Evolutionary conservation across 2,888 invertebrate species (phyloP).

Genomic region (Scaptomyza parva): DNA sequence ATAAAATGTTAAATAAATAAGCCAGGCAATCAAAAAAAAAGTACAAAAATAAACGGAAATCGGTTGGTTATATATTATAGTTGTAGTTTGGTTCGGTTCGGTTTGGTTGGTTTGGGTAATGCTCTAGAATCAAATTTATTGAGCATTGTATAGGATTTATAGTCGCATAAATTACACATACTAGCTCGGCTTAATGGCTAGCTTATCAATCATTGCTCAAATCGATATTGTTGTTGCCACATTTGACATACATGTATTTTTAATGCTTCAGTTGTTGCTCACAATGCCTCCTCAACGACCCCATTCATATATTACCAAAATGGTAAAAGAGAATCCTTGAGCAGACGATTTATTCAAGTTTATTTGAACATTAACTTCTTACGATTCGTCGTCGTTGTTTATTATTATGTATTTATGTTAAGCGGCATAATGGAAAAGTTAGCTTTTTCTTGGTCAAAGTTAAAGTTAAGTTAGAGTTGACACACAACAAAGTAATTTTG

Average conservation of each 20-base stretch:
- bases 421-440: background rate
- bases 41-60: background rate
- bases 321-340: background rate
- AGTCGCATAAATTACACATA: slow-evolving; percentile 36
- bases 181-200: slow-evolving; percentile 11
- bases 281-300: slow-evolving; percentile 7
- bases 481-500: too few relatives aligned
- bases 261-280: slow-evolving; percentile 18
- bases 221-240: slow-evolving; percentile 30
- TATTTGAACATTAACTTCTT: slow-evolving; percentile 2
- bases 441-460: too few relatives aligned
- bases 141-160: slow-evolving; percentile 40
- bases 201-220: slow-evolving; percentile 35
- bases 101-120: slow-evolving; percentile 14
- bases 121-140: slow-evolving; percentile 30
- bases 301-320: too few relatives aligned
- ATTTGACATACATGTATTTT: slow-evolving; percentile 35
- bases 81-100: too few relatives aligned
- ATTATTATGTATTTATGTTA: background rate
- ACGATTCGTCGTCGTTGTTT: background rate
- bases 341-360: background rate
- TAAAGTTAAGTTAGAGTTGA: too few relatives aligned
- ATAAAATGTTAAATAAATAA: slow-evolving; percentile 78
- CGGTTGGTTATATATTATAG: background rate
- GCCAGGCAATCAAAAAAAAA: slow-evolving; percentile 39